A percentile compares a stretch with the other conserved stretches of the same genome.
Evolutionary conservation across 37 sponge, comb jelly and placozoan species (phyloP).

Genomic region (Oopsacas minuta): DNA sequence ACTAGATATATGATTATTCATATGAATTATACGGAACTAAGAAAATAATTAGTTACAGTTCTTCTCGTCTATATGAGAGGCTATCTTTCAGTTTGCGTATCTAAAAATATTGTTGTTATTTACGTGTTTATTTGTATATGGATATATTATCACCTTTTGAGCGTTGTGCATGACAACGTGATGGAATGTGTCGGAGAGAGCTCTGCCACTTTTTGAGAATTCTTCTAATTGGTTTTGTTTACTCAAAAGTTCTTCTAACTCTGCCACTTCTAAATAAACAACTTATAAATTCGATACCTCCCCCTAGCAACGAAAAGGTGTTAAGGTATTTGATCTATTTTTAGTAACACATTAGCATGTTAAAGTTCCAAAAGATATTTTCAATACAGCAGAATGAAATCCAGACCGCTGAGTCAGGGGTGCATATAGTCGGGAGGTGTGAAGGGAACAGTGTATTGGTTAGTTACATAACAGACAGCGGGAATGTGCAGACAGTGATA

Average conservation of each 20-base stretch:
- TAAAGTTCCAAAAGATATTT: neutral
- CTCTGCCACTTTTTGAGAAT: neutral
- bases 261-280: neutral
- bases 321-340: neutral
- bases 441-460: neutral
- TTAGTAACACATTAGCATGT: neutral
- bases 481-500: neutral
- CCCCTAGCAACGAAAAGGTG: too few species aligned
- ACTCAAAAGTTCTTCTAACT: neutral
- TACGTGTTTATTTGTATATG: neutral
- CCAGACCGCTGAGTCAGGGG: neutral
- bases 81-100: neutral
- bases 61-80: neutral
- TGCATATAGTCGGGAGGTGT: neutral
- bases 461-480: neutral
- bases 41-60: neutral
- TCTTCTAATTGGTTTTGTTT: neutral
- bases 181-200: neutral
- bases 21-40: too few species aligned
- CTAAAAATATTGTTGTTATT: neutral
- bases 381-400: neutral
- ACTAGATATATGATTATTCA: too few species aligned
- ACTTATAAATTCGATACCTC: too few species aligned
- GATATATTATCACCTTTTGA: neutral
- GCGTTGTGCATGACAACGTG: neutral